phyloP scores from a whole-genome alignment of 37 sponge, comb jelly and placozoan genomes.

The Halichondria panicea region DNA sequence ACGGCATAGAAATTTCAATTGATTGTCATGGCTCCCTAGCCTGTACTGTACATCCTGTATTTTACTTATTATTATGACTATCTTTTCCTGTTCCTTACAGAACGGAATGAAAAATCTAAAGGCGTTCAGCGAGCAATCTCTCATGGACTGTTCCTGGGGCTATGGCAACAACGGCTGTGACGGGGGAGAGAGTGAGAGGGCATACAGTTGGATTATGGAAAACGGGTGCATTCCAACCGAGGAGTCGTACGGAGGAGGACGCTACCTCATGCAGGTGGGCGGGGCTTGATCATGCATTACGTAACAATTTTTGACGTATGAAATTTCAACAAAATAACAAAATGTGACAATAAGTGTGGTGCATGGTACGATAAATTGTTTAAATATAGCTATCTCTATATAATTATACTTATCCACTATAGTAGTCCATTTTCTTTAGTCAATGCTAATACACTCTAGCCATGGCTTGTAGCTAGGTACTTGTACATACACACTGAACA shows the following conservation, averaged over 20 bases:
- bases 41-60: too few relatives aligned
- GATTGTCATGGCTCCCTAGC: too few relatives aligned
- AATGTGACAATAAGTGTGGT: neutral
- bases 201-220: slow-evolving; percentile 91
- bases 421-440: too few relatives aligned
- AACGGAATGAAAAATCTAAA: slow-evolving; percentile 26
- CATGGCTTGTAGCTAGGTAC: neutral
- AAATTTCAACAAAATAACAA: neutral
- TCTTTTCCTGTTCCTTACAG: slow-evolving; percentile 7
- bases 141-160: slow-evolving; percentile 97
- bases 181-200: slow-evolving; percentile 95
- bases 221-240: slow-evolving; percentile 86
- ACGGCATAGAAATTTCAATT: neutral
- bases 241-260: slow-evolving; percentile 63
- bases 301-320: neutral
- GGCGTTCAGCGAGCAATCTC: slow-evolving; percentile 72
- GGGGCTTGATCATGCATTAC: neutral
- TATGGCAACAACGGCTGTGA: slow-evolving; percentile 99
- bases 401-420: too few relatives aligned
- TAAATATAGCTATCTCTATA: neutral
- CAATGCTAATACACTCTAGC: slow-evolving; percentile 1
- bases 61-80: neutral
- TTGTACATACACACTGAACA: neutral
- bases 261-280: slow-evolving; percentile 85
- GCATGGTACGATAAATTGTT: neutral